Base-by-base conservation (phyloP, 2,888 invertebrate genomes). In the Axea sp. region DNA sequence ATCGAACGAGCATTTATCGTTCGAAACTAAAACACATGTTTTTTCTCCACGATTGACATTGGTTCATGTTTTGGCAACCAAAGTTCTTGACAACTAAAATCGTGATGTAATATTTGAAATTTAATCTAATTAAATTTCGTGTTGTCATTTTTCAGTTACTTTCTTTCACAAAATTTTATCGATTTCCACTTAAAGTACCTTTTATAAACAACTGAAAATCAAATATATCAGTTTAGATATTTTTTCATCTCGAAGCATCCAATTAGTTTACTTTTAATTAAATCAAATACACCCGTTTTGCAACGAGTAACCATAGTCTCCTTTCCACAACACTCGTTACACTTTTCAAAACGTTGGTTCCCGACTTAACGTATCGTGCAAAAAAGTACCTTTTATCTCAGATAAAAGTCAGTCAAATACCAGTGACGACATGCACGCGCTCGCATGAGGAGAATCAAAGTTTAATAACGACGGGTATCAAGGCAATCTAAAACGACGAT, bases 261-360 rank as follows among this genome's bases (percentile, higher is more conserved):
- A 68, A 68, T 59, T 68, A 68, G 28, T 43, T 51, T 11, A 28
- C 49, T 59, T 49, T 68, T 57, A 59, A 59, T 68, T 59, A 35
- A 68, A 59, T 59, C 51, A 43, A 9, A 57, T 14, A 15, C 9
- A 9, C 35, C 19, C 35, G n/a, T 55, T 60, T 60, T 31, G 30
- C 22, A 15, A 11, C 12, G 9, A 26, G 12, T 33, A 43, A 33
- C 51, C 30, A 41, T 59, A 47, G 57, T 57, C 47, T 35, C 1
- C 33, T 45, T 55, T 47, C 26, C 11, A 28, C 15, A 28, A 37
- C 12, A 45, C 22, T 47, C 37, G 24, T 6, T 33, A 4, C 22
- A 59, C 9, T 41, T 59, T 43, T 31, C 9, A n/a, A 35, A 55
- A 30, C 11, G 30, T 35, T 14, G 22, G 12, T 53, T 7, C 9